Conservation (phyloP, 2,113 vertebrate species). For the Cyanoderma ruficeps region DNA sequence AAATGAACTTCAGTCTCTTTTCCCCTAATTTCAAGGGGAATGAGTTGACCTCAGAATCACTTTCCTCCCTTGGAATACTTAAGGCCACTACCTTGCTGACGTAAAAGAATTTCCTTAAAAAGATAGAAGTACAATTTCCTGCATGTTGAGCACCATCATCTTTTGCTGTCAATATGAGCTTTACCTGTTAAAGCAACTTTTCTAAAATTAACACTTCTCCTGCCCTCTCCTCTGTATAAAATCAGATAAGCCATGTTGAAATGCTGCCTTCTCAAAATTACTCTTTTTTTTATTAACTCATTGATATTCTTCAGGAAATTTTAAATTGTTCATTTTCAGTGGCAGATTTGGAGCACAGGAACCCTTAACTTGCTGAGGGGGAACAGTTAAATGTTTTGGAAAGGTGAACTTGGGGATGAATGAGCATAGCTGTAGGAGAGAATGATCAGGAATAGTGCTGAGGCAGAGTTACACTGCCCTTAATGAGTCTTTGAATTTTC, state of each 20-base stretch:
- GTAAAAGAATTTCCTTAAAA: background rate
- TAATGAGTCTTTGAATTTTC: background rate
- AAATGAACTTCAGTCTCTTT: background rate
- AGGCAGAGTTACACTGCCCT: background rate
- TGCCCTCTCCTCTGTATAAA: background rate
- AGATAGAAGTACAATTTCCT: background rate
- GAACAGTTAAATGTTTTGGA: background rate
- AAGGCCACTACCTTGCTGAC: background rate
- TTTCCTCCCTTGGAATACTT: background rate
- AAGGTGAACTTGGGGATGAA: background rate
- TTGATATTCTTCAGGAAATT: background rate
- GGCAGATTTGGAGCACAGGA: background rate
- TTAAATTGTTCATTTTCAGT: background rate
- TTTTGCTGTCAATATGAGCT: background rate
- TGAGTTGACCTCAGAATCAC: background rate
- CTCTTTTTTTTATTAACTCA: background rate
- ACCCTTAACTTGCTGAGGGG: background rate
- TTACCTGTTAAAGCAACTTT: background rate
- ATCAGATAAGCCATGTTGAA: background rate
- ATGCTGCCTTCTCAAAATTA: background rate
- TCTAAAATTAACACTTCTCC: conserved; percentile 8
- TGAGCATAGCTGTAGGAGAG: background rate
- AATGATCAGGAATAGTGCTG: background rate
- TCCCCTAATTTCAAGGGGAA: background rate
- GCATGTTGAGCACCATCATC: background rate